Percentiles rank a stretch among this genome's conserved stretches.
These are phyloP conservation scores for Syngnathus rostellatus DNA, from an alignment of 2,797 vertebrate species.

Conservation along the genomic window DNA sequence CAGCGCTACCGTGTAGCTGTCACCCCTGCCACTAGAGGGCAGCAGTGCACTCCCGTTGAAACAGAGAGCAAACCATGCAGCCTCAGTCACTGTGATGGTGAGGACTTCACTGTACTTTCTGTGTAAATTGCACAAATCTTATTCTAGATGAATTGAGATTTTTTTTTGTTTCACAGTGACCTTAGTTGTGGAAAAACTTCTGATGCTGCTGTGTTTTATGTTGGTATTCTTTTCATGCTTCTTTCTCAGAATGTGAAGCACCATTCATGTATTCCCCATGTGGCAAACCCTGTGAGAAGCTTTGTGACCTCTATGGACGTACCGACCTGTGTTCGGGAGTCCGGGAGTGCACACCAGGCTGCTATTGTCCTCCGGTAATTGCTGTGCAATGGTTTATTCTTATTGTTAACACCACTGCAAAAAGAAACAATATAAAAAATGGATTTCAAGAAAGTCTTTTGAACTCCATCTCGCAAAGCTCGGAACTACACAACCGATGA, in stretches of 20 bases:
- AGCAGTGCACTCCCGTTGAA: constrained; percentile 69
- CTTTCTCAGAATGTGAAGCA: constrained; percentile 58
- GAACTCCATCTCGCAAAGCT: too few relatives aligned
- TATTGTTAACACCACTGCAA: neutral
- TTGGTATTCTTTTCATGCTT: neutral
- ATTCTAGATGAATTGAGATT: too few relatives aligned
- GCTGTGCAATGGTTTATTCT: neutral
- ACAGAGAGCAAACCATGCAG: constrained; percentile 68
- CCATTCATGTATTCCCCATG: constrained; percentile 75
- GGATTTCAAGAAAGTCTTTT: neutral
- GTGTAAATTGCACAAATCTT: too few relatives aligned
- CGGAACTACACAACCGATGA: too few relatives aligned
- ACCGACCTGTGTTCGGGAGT: constrained; percentile 56
- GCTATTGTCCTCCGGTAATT: constrained; percentile 81
- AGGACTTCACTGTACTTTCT: neutral
- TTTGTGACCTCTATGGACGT: constrained; percentile 65
- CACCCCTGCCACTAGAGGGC: constrained; percentile 48
- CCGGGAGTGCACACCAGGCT: constrained; percentile 73
- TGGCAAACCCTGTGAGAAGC: constrained; percentile 72
- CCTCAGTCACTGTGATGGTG: constrained; percentile 65
- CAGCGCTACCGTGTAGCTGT: constrained; percentile 75
- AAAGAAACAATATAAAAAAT: too few relatives aligned
- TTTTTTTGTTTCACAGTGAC: neutral
- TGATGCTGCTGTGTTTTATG: neutral
- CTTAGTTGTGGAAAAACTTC: neutral